Percentiles rank a stretch among this genome's conserved stretches.
These are phyloP conservation scores for Nibea albiflora DNA, from an alignment of 2,113 vertebrate species.

Conservation along the genomic window DNA sequence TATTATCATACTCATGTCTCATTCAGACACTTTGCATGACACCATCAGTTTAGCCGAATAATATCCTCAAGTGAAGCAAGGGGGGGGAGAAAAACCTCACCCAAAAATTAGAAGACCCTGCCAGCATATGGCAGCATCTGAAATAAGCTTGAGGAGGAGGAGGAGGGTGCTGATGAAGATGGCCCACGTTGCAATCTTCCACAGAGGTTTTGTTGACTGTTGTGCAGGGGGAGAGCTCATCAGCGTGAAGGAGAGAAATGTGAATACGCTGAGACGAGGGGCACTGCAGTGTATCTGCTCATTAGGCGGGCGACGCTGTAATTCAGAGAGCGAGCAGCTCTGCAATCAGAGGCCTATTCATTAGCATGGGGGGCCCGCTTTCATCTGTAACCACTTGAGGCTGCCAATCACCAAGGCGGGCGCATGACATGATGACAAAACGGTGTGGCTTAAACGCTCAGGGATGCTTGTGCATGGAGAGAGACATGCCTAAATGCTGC, in stretches of 20 bases:
- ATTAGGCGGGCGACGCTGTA: slow-evolving; percentile 94
- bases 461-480: slow-evolving; percentile 76
- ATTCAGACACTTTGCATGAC: slow-evolving; percentile 45
- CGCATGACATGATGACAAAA: slow-evolving; percentile 83
- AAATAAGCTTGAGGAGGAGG: slow-evolving; percentile 64
- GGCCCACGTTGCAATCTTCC: slow-evolving; percentile 69
- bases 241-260: slow-evolving; percentile 94
- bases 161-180: slow-evolving; percentile 67
- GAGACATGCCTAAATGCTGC: slow-evolving; percentile 80
- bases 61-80: slow-evolving; percentile 46
- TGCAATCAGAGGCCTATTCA: slow-evolving; percentile 99
- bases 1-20: slow-evolving; percentile 40
- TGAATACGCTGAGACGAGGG: slow-evolving; percentile 96
- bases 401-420: slow-evolving; percentile 94
- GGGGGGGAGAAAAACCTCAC: neutral
- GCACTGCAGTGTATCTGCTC: slow-evolving; percentile 92
- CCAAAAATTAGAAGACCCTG: slow-evolving; percentile 7
- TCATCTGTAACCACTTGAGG: slow-evolving; percentile 96
- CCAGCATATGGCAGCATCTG: slow-evolving; percentile 58
- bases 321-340: slow-evolving; percentile 96
- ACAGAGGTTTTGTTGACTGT: slow-evolving; percentile 92
- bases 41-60: slow-evolving; percentile 50
- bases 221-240: slow-evolving; percentile 89
- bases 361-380: slow-evolving; percentile 97
- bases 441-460: slow-evolving; percentile 85